Evolutionary conservation across 1,140 invertebrate genomes (phyloP).

Genomic region (Platyscapa corneri): DNA sequence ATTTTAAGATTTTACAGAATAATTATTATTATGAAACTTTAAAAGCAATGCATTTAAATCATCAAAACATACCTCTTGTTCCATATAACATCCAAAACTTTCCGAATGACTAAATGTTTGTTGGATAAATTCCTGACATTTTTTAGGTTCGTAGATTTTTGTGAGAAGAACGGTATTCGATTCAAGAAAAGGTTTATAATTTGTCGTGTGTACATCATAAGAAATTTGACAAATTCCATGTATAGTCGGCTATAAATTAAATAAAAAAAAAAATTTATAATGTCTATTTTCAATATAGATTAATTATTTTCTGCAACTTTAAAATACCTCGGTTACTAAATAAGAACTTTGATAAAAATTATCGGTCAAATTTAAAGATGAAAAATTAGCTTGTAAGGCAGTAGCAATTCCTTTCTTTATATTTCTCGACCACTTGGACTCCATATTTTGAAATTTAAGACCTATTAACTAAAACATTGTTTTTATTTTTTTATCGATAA

Average conservation of each 20-base stretch:
- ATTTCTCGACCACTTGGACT: constrained; percentile 18
- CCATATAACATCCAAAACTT: constrained; percentile 19
- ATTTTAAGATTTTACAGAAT: too few species aligned
- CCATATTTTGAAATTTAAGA: constrained; percentile 22
- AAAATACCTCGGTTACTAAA: constrained; percentile 6
- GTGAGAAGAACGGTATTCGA: not conserved
- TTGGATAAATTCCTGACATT: not conserved
- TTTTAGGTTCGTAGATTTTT: constrained; percentile 3
- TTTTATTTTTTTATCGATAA: too few species aligned
- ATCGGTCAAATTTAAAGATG: not conserved
- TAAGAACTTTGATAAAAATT: constrained; percentile 9
- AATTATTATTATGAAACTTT: too few species aligned
- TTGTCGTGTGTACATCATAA: constrained; percentile 12
- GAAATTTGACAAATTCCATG: constrained; percentile 4
- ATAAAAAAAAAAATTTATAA: too few species aligned
- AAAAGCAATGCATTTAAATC: not conserved
- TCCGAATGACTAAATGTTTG: constrained; percentile 12
- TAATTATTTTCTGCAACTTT: not conserved
- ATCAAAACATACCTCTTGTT: constrained; percentile 8
- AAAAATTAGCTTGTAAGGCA: constrained; percentile 1
- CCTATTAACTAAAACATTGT: too few species aligned
- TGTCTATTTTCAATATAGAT: too few species aligned
- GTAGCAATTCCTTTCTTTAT: constrained; percentile 18
- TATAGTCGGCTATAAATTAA: not conserved
- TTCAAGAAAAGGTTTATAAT: not conserved